These are phyloP conservation scores for Dipodomys stephensi DNA, from an alignment of 2,113 vertebrate genomes.

Conservation along the genomic window DNA sequence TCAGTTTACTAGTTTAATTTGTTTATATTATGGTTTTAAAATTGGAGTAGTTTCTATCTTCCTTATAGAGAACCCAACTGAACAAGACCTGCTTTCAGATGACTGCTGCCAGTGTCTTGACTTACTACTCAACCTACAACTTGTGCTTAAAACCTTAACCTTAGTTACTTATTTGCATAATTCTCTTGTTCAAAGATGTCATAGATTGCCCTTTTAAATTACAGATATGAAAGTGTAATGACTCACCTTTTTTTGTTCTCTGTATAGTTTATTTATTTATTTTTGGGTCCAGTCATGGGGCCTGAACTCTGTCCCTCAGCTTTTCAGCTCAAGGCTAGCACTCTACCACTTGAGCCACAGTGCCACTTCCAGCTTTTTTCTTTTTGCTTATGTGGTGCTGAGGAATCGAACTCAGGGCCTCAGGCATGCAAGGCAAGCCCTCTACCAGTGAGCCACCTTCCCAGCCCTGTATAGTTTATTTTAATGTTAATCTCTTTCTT, in stretches of 20 bases:
- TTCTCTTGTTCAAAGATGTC: background rate
- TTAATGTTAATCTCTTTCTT: background rate
- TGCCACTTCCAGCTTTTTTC: too few species aligned
- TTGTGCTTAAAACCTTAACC: background rate
- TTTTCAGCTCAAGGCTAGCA: too few species aligned
- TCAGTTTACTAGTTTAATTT: constrained; percentile 10
- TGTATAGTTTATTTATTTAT: background rate
- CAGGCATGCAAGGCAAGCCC: too few species aligned
- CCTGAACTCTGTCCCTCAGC: too few species aligned
- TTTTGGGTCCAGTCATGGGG: too few species aligned
- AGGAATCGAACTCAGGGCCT: too few species aligned
- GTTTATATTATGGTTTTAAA: background rate
- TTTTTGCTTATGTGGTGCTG: too few species aligned
- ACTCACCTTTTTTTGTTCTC: background rate
- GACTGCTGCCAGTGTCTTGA: background rate
- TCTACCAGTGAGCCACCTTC: too few species aligned
- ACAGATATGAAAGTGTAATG: background rate
- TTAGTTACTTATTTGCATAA: background rate
- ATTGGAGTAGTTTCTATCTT: background rate
- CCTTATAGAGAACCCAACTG: background rate
- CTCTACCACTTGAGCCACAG: too few species aligned
- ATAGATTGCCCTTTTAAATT: background rate
- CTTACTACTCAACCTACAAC: background rate
- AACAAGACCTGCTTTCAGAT: background rate
- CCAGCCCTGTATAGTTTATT: background rate